Base-by-base conservation (phyloP, 2,888 invertebrate species). In the Ernsta delagoae region DNA sequence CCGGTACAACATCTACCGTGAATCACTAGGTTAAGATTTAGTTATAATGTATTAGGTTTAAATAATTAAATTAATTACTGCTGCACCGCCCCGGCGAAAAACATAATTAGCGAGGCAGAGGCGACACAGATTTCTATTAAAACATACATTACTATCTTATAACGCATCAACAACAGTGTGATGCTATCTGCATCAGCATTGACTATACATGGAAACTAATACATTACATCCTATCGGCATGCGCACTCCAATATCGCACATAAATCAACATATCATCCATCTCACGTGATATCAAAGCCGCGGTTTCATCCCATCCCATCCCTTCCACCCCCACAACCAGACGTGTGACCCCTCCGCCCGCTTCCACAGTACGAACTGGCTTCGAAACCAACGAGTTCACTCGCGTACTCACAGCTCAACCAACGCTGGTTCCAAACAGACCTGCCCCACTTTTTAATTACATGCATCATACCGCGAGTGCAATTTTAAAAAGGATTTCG, bases 381-480 rank as follows among this genome's bases (percentile, higher is more conserved):
- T 43, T 34, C n/a, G 36, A 1, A 12, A 54, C 24, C 12, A 16
- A 11, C 43, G 43, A 31, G 54, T 53, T 56, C 16, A 56, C 24
- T 24, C 48, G 41, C 39, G 24, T 24, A 53, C 48, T 16, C 68
- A 41, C 3, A 71, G 84, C 59, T 81, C 84, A 57, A 56, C 56
- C 48, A 73, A 72, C 9, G 59, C 71, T 81, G 82, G 87, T 63
- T 61, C 79, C 48, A 48, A n/a, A 48, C 12, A 79, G 81, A 80
- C 82, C 77, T 87, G 86, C 84, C 83, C 84, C 84, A 88, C 83
- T 87, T 90, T 90, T 89, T 90, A 91, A 90, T 90, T 88, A 88
- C 89, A 89, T 88, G 86, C 87, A 89, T 89, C 87, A 88, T 84
- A 78, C 83, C 79, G 79, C 74, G 82, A 82, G 83, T 85, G 86